A percentile compares a stretch with the other conserved stretches of the same genome.
Evolutionary conservation across 2,888 invertebrate species (phyloP).

Genomic region (Drosophila stalkeri): DNA sequence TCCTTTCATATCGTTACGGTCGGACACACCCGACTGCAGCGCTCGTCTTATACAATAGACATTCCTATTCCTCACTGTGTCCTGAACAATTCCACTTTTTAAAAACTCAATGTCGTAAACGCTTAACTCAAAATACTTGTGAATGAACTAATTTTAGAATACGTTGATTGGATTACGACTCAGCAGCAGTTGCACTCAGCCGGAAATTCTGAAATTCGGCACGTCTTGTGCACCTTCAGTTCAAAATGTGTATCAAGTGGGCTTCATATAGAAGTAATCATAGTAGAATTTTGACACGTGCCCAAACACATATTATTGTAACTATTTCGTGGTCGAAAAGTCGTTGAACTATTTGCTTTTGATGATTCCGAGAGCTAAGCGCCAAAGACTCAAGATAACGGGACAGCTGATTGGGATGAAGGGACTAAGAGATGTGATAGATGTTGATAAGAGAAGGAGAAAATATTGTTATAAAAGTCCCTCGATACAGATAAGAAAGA

Average conservation of each 20-base stretch:
- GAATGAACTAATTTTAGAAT: conserved; percentile 14
- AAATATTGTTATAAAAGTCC: neutral
- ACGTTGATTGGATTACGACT: neutral
- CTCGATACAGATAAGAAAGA: neutral
- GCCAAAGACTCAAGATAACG: neutral
- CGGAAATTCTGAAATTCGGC: conserved; percentile 21
- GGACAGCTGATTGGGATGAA: neutral
- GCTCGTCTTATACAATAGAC: neutral
- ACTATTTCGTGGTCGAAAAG: conserved; percentile 9
- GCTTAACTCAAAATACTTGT: neutral
- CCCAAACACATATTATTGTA: conserved; percentile 1
- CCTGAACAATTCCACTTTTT: neutral
- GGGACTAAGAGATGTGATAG: neutral
- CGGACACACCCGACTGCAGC: no score
- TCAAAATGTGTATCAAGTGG: conserved; percentile 6
- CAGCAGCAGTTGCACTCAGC: conserved; percentile 1
- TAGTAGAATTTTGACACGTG: conserved; percentile 42
- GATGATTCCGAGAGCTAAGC: neutral
- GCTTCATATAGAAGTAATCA: conserved; percentile 16
- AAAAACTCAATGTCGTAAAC: neutral
- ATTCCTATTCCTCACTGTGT: neutral
- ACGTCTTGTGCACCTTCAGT: conserved; percentile 30
- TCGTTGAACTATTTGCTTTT: conserved; percentile 43
- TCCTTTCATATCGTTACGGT: no score
- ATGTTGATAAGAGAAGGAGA: neutral